phyloP scores from a whole-genome alignment of 2,113 vertebrate genomes.

The Hydrochoerus hydrochaeris region DNA sequence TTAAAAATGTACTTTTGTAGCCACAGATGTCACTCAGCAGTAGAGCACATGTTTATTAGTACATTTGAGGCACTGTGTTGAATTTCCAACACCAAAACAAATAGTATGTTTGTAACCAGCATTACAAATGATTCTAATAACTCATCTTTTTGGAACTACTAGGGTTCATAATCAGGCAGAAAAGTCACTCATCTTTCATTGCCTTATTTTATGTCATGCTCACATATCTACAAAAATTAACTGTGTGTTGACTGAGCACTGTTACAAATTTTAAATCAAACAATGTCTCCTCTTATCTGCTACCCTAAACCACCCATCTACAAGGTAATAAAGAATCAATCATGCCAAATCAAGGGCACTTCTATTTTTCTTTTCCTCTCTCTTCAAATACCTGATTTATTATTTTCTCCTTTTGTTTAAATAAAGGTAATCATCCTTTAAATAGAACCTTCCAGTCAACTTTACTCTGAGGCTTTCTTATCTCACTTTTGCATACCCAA shows the following conservation, averaged over 20 bases:
- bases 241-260: background rate
- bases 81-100: background rate
- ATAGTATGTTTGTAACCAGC: background rate
- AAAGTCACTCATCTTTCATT: background rate
- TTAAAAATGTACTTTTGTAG: background rate
- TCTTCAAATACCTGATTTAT: conserved; percentile 53
- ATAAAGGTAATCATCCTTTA: conserved; percentile 67
- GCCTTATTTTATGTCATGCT: background rate
- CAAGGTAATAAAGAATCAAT: conserved; percentile 64
- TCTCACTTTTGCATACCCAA: conserved; percentile 50
- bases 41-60: background rate
- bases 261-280: conserved; percentile 54
- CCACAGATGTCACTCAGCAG: background rate
- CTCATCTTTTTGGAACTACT: background rate
- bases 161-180: background rate
- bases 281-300: background rate
- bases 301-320: background rate
- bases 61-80: background rate
- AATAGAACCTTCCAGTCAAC: conserved; percentile 73
- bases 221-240: background rate
- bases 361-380: background rate
- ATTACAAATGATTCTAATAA: background rate
- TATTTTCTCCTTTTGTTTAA: conserved; percentile 70
- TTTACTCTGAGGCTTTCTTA: conserved; percentile 70
- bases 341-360: background rate